Evolutionary conservation across 2,888 invertebrate species (phyloP).

Genomic region (Cremastinae sp.): DNA sequence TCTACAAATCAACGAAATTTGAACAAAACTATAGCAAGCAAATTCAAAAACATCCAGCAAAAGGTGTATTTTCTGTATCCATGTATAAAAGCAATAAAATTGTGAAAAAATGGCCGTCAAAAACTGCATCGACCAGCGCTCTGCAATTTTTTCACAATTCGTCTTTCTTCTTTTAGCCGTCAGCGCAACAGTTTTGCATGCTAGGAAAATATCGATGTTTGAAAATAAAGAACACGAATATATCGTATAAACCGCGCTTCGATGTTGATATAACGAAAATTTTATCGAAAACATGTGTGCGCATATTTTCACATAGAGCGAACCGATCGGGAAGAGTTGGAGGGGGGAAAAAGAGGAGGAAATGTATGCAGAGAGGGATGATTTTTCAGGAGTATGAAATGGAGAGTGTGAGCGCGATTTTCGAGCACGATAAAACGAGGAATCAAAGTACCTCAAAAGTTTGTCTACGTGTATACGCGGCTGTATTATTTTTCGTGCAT

Average conservation of each 20-base stretch:
- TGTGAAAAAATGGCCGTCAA: not conserved
- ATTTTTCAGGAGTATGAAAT: not conserved
- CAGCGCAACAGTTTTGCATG: not conserved
- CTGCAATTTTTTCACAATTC: not conserved
- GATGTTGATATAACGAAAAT: constrained; percentile 33
- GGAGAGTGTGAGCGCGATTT: constrained; percentile 24
- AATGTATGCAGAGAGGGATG: constrained; percentile 6
- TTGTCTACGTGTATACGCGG: constrained; percentile 21
- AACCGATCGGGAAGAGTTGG: constrained; percentile 5
- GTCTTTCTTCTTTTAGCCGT: not conserved
- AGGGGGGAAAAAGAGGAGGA: not conserved
- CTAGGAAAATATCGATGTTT: not conserved
- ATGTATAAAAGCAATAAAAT: not conserved
- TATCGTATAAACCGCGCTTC: not conserved
- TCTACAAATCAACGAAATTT: no score
- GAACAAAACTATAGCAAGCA: no score
- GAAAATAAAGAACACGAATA: not conserved
- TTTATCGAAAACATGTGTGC: constrained; percentile 40
- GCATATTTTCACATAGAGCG: not conserved
- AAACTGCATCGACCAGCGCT: not conserved
- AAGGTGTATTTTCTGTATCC: no score
- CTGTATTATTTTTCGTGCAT: constrained; percentile 26
- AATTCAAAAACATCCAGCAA: no score
- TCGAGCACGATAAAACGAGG: constrained; percentile 46
- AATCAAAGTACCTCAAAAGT: constrained; percentile 29